A percentile compares a stretch with the other conserved stretches of the same genome.
Evolutionary conservation across 2,797 vertebrate genomes (phyloP).

Genomic region (Zalophus californianus): DNA sequence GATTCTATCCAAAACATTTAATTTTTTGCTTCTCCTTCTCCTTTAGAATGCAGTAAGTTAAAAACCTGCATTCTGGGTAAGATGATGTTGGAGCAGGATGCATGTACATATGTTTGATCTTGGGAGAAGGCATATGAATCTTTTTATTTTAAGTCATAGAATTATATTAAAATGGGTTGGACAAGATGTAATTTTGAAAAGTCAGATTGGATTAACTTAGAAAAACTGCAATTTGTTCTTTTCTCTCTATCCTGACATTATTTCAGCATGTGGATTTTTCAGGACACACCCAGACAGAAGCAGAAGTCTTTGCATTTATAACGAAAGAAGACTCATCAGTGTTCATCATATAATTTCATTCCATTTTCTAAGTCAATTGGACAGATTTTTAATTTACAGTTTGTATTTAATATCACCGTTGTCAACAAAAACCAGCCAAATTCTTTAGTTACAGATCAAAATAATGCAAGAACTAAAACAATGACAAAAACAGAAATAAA

Average conservation of each 20-base stretch:
- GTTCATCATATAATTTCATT: not conserved
- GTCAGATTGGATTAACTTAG: not conserved
- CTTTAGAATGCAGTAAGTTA: not conserved
- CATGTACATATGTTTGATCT: not conserved
- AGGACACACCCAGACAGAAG: not conserved
- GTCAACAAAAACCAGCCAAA: not conserved
- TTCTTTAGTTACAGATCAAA: not conserved
- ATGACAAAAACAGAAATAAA: not conserved
- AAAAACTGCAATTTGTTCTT: not conserved
- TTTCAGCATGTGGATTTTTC: not conserved
- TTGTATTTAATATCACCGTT: not conserved
- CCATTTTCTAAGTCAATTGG: not conserved
- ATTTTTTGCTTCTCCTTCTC: not conserved
- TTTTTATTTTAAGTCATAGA: not conserved
- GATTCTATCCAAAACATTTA: not conserved
- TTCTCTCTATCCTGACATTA: not conserved
- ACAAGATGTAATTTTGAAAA: not conserved
- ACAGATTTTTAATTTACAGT: not conserved
- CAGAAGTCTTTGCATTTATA: not conserved
- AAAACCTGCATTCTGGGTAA: not conserved
- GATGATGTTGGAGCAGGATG: not conserved
- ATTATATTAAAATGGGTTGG: not conserved
- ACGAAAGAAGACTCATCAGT: not conserved
- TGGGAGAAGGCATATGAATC: not conserved
- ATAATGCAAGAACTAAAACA: not conserved